Evolutionary conservation across 2,888 invertebrate species (phyloP).

Genomic region (Rotaria sp.): DNA sequence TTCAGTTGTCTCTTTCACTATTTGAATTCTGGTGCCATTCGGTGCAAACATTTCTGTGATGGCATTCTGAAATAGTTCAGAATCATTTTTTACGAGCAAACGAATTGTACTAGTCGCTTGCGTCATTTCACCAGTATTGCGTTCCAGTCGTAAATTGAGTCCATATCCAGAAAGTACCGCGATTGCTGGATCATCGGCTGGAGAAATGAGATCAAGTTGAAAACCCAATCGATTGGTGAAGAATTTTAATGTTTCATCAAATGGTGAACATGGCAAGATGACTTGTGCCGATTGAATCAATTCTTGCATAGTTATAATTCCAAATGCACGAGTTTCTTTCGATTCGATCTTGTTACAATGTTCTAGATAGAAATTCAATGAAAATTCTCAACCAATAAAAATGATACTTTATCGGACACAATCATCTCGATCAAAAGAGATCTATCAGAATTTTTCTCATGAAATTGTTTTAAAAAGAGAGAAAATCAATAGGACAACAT

Average conservation of each 20-base stretch:
- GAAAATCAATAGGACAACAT: too few relatives aligned
- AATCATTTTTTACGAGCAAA: not conserved
- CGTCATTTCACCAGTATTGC: not conserved
- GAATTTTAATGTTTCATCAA: not conserved
- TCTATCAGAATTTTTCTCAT: too few relatives aligned
- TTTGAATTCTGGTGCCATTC: not conserved
- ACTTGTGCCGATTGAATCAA: not conserved
- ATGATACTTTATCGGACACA: too few relatives aligned
- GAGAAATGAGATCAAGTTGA: not conserved
- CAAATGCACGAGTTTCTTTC: too few relatives aligned
- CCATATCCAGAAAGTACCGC: not conserved
- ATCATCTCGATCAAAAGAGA: too few relatives aligned
- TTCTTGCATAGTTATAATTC: too few relatives aligned
- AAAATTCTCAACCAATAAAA: too few relatives aligned
- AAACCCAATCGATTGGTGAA: not conserved
- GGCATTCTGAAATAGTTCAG: not conserved
- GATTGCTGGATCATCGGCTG: not conserved
- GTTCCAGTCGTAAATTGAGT: not conserved
- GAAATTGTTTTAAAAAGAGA: too few relatives aligned
- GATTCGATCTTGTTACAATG: too few relatives aligned
- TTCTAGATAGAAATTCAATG: too few relatives aligned
- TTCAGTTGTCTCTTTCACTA: not conserved
- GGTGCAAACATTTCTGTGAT: not conserved
- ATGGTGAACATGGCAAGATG: not conserved
- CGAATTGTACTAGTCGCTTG: not conserved